phyloP scores from a whole-genome alignment of 2,888 invertebrate species.

The Phlogophora meticulosa region DNA sequence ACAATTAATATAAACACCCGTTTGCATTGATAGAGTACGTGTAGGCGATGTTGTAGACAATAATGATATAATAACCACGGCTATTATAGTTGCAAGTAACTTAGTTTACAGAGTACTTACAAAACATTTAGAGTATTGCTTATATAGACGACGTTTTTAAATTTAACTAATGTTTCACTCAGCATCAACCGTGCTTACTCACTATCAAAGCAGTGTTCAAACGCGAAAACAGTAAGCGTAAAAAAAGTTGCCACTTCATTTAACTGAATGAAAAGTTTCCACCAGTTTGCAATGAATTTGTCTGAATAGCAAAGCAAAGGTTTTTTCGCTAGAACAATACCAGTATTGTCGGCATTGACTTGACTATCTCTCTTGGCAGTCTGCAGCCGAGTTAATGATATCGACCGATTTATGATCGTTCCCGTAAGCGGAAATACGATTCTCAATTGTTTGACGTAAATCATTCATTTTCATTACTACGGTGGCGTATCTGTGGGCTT shows the following conservation, averaged over 20 bases:
- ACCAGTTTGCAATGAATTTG: conserved; percentile 21
- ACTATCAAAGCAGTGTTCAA: neutral
- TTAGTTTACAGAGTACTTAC: neutral
- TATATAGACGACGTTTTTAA: neutral
- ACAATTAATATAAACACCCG: neutral
- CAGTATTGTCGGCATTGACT: conserved; percentile 42
- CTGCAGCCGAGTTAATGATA: conserved; percentile 49
- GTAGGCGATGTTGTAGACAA: neutral
- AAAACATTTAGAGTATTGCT: neutral
- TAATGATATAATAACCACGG: neutral
- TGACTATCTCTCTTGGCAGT: conserved; percentile 47
- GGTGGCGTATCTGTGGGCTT: conserved; percentile 25
- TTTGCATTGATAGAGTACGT: neutral
- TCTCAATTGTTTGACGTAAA: conserved; percentile 43
- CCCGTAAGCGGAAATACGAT: conserved; percentile 47
- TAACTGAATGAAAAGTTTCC: conserved; percentile 33
- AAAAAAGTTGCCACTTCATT: conserved; percentile 33
- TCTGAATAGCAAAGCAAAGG: conserved; percentile 37
- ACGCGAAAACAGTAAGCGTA: conserved; percentile 10
- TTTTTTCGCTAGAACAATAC: conserved; percentile 54
- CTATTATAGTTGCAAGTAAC: neutral
- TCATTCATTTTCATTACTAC: conserved; percentile 54
- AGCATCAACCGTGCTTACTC: neutral
- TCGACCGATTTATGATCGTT: conserved; percentile 49
- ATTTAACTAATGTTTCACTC: neutral